A percentile compares a stretch with the other conserved stretches of the same genome.
Conservation (phyloP, 2,888 invertebrate species). For the Plebejus argus region DNA sequence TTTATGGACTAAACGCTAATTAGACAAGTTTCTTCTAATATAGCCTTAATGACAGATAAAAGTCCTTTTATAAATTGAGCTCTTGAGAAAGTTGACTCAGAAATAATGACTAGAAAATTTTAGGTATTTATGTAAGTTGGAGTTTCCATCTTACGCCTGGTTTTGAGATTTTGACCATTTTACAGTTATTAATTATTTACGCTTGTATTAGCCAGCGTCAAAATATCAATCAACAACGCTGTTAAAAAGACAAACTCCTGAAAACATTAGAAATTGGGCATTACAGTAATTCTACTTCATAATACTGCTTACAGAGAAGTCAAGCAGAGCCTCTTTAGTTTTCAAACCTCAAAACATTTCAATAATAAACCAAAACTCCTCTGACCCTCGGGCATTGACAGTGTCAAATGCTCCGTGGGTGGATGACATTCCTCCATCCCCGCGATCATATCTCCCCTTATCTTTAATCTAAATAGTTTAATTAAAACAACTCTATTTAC, state of each 20-base stretch:
- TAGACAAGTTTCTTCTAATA: constrained; percentile 3
- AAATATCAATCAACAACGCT: no score
- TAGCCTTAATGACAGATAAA: constrained; percentile 17
- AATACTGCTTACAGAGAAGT: background rate
- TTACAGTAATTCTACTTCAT: background rate
- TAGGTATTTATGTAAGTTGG: background rate
- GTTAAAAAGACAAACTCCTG: no score
- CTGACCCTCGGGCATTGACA: background rate
- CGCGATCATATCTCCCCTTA: constrained; percentile 8
- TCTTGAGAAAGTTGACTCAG: background rate
- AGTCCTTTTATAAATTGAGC: background rate
- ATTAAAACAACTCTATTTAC: constrained; percentile 24
- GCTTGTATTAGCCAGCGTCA: no score
- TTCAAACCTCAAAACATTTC: background rate
- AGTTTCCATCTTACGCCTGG: background rate
- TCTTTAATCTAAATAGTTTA: constrained; percentile 28
- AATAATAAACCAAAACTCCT: background rate
- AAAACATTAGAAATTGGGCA: no score
- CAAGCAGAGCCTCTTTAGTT: background rate
- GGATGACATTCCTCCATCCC: constrained; percentile 18
- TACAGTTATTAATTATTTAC: no score
- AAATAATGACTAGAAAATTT: background rate
- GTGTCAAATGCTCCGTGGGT: constrained; percentile 13
- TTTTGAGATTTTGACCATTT: background rate
- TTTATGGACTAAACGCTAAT: constrained; percentile 4